Percentiles rank a stretch among this genome's conserved stretches.
Conservation (phyloP, 2,797 vertebrate genomes). For the Spea hammondii region DNA sequence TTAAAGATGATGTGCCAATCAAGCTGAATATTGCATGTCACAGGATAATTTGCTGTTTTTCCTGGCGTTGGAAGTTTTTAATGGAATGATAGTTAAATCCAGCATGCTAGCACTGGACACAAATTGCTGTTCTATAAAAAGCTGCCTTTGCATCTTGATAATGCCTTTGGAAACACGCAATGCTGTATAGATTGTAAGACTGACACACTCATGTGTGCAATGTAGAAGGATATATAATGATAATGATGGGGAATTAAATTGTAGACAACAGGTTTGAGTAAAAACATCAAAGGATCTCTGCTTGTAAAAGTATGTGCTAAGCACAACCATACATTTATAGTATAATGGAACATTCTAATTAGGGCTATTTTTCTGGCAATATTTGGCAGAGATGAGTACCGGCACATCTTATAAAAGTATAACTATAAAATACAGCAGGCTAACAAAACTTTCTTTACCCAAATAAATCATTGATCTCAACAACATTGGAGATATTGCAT, state of each 20-base stretch:
- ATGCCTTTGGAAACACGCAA: slow-evolving; percentile 19
- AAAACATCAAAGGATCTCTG: not conserved
- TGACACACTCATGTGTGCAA: not conserved
- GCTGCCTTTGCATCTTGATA: slow-evolving; percentile 38
- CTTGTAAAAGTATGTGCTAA: not conserved
- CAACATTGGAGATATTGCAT: too few relatives aligned
- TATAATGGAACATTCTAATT: too few relatives aligned
- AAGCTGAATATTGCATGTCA: slow-evolving; percentile 32
- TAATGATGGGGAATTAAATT: not conserved
- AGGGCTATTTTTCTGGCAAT: too few relatives aligned
- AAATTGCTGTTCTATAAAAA: slow-evolving; percentile 32
- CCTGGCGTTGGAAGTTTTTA: slow-evolving; percentile 35
- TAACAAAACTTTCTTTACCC: too few relatives aligned
- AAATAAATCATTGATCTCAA: too few relatives aligned
- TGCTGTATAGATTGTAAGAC: slow-evolving; percentile 10
- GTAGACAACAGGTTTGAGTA: not conserved
- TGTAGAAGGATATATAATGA: not conserved
- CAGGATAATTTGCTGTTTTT: slow-evolving; percentile 48
- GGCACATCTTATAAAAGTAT: too few relatives aligned
- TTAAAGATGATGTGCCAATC: slow-evolving; percentile 21
- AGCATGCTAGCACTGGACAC: slow-evolving; percentile 45
- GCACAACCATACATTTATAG: too few relatives aligned
- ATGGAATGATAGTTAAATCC: slow-evolving; percentile 46
- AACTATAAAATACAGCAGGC: too few relatives aligned
- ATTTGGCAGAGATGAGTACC: too few relatives aligned